Evolutionary conservation across 2,888 invertebrate genomes (phyloP).

Genomic region (Actias luna): DNA sequence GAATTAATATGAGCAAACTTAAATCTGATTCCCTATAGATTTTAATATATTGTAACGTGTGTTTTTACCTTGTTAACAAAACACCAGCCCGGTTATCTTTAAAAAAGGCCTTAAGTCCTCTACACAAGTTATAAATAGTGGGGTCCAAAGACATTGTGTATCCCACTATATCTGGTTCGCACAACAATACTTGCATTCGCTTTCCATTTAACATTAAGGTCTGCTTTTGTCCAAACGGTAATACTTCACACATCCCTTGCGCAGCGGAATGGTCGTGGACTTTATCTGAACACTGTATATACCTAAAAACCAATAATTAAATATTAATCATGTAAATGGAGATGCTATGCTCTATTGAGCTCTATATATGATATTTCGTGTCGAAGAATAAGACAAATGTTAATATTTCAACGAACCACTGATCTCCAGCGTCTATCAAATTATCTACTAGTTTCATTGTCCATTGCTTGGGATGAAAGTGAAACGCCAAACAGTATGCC

Average conservation of each 20-base stretch:
- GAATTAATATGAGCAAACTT: too few relatives aligned
- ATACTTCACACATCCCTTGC: conserved; percentile 73
- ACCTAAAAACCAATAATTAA: conserved; percentile 44
- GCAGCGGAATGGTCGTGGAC: conserved; percentile 73
- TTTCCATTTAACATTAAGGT: conserved; percentile 62
- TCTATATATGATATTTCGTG: too few relatives aligned
- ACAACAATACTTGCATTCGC: conserved; percentile 66
- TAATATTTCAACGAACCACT: conserved; percentile 51
- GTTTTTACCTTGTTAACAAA: conserved; percentile 62
- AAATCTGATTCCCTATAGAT: too few relatives aligned
- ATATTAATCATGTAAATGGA: not conserved
- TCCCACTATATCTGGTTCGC: conserved; percentile 73
- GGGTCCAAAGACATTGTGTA: conserved; percentile 74
- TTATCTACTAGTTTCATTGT: conserved; percentile 82
- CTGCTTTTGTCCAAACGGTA: conserved; percentile 72
- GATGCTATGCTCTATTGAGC: too few relatives aligned
- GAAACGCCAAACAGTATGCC: conserved; percentile 81
- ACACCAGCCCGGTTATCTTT: conserved; percentile 76
- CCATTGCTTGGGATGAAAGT: conserved; percentile 83
- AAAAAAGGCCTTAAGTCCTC: conserved; percentile 81
- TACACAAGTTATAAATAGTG: conserved; percentile 73
- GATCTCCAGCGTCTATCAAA: conserved; percentile 78
- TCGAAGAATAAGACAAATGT: not conserved
- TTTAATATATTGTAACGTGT: not conserved
- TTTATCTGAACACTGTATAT: conserved; percentile 65